Evolutionary conservation across 2,797 vertebrate genomes (phyloP).

Genomic region (Hylomyscus alleni): DNA sequence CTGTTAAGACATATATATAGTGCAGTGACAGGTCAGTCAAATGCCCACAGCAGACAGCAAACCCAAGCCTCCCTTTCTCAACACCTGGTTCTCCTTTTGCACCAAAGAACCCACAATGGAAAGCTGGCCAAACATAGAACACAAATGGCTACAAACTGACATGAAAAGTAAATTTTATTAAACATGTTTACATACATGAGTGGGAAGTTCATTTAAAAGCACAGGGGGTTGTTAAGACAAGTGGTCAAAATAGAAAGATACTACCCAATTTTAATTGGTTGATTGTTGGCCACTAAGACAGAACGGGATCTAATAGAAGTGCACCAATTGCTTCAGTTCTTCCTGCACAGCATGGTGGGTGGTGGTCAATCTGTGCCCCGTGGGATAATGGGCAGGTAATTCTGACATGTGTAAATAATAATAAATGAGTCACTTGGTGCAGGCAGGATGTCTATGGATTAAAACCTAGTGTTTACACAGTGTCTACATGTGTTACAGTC

Average conservation of each 20-base stretch:
- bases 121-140: slow-evolving; percentile 86
- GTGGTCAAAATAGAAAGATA: slow-evolving; percentile 92
- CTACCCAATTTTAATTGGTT: slow-evolving; percentile 91
- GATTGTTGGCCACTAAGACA: slow-evolving; percentile 91
- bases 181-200: slow-evolving; percentile 96
- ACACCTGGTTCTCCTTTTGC: slow-evolving; percentile 55
- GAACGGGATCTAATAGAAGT: slow-evolving; percentile 90
- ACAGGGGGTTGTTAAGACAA: slow-evolving; percentile 94
- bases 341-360: slow-evolving; percentile 92
- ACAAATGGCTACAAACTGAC: slow-evolving; percentile 92
- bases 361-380: slow-evolving; percentile 89
- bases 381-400: slow-evolving; percentile 90
- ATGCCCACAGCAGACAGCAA: slow-evolving; percentile 64
- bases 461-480: slow-evolving; percentile 92
- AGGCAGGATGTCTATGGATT: slow-evolving; percentile 93
- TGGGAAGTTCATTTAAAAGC: slow-evolving; percentile 94
- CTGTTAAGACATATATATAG: slow-evolving; percentile 82
- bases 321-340: slow-evolving; percentile 90
- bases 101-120: slow-evolving; percentile 72
- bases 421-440: slow-evolving; percentile 94
- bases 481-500: slow-evolving; percentile 92
- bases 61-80: slow-evolving; percentile 65
- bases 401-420: slow-evolving; percentile 92
- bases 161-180: slow-evolving; percentile 97
- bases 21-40: slow-evolving; percentile 78